phyloP scores from a whole-genome alignment of 2,888 invertebrate species.

The Achlya flavicornis region DNA sequence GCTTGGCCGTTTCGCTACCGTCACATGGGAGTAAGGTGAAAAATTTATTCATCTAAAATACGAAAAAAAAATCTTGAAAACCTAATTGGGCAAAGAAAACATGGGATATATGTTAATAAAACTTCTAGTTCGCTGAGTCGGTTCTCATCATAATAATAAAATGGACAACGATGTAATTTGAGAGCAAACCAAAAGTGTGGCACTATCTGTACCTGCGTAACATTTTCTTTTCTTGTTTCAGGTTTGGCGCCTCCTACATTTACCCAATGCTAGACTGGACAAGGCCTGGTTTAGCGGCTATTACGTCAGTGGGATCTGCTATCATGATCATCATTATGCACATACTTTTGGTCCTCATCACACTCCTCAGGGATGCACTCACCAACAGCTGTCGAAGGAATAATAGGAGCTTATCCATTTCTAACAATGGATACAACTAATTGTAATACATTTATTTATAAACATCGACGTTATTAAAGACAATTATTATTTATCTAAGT shows the following conservation, averaged over 20 bases:
- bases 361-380: constrained; percentile 70
- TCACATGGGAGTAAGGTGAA: no score
- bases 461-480: no score
- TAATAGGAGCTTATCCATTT: constrained; percentile 44
- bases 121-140: no score
- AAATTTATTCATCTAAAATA: no score
- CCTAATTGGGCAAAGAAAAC: no score
- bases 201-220: no score
- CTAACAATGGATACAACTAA: constrained; percentile 15
- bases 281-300: constrained; percentile 83
- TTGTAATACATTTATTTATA: not conserved
- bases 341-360: constrained; percentile 80
- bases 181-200: no score
- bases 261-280: constrained; percentile 92
- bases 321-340: constrained; percentile 85
- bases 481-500: not conserved
- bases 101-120: no score
- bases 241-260: constrained; percentile 86
- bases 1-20: no score
- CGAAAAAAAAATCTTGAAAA: no score
- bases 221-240: constrained; percentile 61
- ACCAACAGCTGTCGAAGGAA: constrained; percentile 44
- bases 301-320: constrained; percentile 84
- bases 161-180: no score
- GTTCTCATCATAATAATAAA: no score